Conservation (phyloP, 1,140 invertebrate species). For the Myzus persicae region DNA sequence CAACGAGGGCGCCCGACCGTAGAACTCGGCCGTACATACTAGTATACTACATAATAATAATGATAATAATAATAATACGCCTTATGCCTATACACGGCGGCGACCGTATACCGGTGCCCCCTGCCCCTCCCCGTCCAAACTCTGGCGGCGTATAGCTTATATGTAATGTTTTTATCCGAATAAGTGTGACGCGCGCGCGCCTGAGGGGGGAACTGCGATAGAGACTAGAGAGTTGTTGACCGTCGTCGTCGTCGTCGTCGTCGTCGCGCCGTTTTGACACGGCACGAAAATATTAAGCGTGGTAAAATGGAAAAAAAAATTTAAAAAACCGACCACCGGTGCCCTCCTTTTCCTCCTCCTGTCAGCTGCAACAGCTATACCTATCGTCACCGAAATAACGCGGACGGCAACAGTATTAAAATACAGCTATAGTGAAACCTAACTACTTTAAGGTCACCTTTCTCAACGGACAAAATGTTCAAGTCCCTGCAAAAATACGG, state of each 20-base stretch:
- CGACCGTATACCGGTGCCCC: not conserved
- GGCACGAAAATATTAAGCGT: not conserved
- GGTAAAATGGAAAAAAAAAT: not conserved
- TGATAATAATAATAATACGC: not conserved
- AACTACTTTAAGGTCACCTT: too few relatives aligned
- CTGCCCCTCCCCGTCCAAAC: not conserved
- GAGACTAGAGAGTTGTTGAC: conserved; percentile 24
- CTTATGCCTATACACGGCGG: not conserved
- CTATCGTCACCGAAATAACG: not conserved
- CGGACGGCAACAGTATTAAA: too few relatives aligned
- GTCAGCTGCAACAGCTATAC: not conserved
- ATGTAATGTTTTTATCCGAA: not conserved
- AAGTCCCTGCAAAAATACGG: too few relatives aligned
- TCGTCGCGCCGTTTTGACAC: conserved; percentile 10
- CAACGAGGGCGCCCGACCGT: not conserved
- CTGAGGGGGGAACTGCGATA: not conserved
- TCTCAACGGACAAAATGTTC: too few relatives aligned
- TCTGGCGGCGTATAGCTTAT: not conserved
- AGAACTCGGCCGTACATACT: not conserved
- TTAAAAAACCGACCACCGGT: not conserved
- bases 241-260: not conserved
- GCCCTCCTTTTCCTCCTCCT: not conserved
- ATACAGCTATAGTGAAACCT: too few relatives aligned
- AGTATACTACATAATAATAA: too few relatives aligned
- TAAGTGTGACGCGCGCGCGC: not conserved